phyloP scores from a whole-genome alignment of 2,888 invertebrate genomes.

The Leptogaster cylindrica region DNA sequence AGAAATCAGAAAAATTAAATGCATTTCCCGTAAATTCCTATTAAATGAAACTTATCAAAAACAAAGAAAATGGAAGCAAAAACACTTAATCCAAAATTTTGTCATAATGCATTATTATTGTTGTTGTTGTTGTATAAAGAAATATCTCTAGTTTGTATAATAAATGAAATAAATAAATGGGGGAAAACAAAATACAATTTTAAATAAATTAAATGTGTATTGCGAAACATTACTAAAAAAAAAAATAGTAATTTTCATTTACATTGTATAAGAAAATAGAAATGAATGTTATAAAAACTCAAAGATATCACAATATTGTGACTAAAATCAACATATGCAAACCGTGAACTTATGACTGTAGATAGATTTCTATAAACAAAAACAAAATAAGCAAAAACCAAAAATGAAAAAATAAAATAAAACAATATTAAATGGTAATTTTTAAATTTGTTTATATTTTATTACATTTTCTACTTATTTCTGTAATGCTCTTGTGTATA shows the following conservation, averaged over 20 bases:
- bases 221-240: background rate
- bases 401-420: conserved; percentile 13
- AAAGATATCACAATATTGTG: too few relatives aligned
- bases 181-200: conserved; percentile 12
- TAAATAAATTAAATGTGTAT: background rate
- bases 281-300: background rate
- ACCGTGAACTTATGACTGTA: conserved; percentile 44
- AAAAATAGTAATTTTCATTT: background rate
- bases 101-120: conserved; percentile 20
- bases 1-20: background rate
- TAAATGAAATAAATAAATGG: conserved; percentile 10
- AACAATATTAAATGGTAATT: conserved; percentile 2
- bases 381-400: conserved; percentile 1
- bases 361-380: conserved; percentile 39
- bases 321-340: too few relatives aligned
- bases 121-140: conserved; percentile 38
- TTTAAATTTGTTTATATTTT: conserved; percentile 34
- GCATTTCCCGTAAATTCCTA: conserved; percentile 15
- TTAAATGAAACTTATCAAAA: background rate
- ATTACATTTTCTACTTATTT: conserved; percentile 34
- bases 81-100: conserved; percentile 7
- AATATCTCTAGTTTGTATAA: conserved; percentile 26
- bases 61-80: background rate
- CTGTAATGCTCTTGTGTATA: conserved; percentile 16
- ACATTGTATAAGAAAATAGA: background rate